A percentile compares a stretch with the other conserved stretches of the same genome.
Conservation (phyloP, 2,888 invertebrate genomes). For the Pseudococcus viburni region DNA sequence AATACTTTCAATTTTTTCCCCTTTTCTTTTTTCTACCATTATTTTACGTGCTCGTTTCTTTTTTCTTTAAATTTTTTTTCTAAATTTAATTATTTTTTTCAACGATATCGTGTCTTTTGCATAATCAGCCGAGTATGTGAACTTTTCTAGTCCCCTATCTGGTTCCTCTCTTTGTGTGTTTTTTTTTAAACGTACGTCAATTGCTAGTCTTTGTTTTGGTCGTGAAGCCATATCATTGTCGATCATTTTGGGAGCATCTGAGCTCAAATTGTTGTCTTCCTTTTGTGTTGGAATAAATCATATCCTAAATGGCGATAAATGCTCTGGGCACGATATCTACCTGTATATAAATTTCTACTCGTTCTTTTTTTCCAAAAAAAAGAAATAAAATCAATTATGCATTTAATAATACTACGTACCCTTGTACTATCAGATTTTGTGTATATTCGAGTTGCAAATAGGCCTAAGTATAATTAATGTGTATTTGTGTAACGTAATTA, state of each 20-base stretch:
- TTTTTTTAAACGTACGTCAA: slow-evolving; percentile 21
- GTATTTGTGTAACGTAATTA: slow-evolving; percentile 52
- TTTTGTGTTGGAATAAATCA: slow-evolving; percentile 46
- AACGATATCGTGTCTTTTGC: slow-evolving; percentile 40
- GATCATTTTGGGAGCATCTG: not conserved
- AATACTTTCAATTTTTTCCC: slow-evolving; percentile 34
- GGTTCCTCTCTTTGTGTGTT: not conserved
- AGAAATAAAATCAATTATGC: slow-evolving; percentile 2
- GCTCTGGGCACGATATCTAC: not conserved
- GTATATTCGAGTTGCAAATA: slow-evolving; percentile 54
- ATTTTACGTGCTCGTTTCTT: slow-evolving; percentile 14
- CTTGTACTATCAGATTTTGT: slow-evolving; percentile 40
- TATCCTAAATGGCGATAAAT: not conserved
- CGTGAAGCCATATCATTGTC: slow-evolving; percentile 35
- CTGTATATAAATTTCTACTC: not conserved
- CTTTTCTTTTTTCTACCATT: not conserved
- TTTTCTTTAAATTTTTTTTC: not conserved
- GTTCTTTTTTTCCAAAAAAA: not conserved
- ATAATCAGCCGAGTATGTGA: not conserved
- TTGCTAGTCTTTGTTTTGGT: slow-evolving; percentile 44
- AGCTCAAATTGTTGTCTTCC: slow-evolving; percentile 42
- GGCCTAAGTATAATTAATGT: slow-evolving; percentile 53
- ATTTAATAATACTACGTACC: not conserved
- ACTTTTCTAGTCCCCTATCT: slow-evolving; percentile 24
- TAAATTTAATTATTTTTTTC: not conserved